Conservation (phyloP, 2,113 vertebrate genomes). For the Macaca nemestrina region DNA sequence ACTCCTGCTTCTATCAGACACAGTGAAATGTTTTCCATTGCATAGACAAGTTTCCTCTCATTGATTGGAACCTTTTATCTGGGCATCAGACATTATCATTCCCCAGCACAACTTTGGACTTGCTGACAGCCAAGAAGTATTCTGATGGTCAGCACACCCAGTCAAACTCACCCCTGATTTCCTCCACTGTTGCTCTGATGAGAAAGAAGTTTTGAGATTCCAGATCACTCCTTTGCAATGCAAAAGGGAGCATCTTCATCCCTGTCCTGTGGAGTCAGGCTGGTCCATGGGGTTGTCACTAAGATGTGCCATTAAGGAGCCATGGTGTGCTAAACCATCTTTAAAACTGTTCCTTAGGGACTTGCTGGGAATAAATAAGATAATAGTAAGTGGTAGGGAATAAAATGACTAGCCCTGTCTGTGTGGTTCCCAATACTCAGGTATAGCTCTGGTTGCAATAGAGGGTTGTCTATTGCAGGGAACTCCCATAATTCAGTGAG, state of each 20-base stretch:
- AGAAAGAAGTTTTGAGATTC: constrained; percentile 72
- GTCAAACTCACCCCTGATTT: constrained; percentile 61
- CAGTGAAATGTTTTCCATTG: constrained; percentile 57
- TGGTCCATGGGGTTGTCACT: background rate
- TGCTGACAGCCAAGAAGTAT: constrained; percentile 66
- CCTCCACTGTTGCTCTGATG: background rate
- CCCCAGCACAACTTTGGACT: constrained; percentile 27
- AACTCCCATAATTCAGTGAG: background rate
- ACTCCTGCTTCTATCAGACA: constrained; percentile 52
- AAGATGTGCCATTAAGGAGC: background rate
- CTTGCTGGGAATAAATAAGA: background rate
- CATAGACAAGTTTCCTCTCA: constrained; percentile 29
- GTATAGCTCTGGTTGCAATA: background rate
- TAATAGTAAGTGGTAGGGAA: background rate
- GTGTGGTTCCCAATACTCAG: background rate
- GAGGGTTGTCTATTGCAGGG: background rate
- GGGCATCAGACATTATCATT: constrained; percentile 42
- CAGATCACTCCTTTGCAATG: constrained; percentile 72
- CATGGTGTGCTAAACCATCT: background rate
- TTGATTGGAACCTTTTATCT: constrained; percentile 73
- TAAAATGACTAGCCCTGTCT: background rate
- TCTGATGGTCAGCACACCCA: constrained; percentile 69
- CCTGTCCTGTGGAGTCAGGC: background rate
- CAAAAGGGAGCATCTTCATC: constrained; percentile 48
- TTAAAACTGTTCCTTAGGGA: background rate